Evolutionary conservation across 2,113 vertebrate genomes (phyloP), one percentile per base, ranked within the genome.

Genomic region (Kryptolebias marmoratus): DNA sequence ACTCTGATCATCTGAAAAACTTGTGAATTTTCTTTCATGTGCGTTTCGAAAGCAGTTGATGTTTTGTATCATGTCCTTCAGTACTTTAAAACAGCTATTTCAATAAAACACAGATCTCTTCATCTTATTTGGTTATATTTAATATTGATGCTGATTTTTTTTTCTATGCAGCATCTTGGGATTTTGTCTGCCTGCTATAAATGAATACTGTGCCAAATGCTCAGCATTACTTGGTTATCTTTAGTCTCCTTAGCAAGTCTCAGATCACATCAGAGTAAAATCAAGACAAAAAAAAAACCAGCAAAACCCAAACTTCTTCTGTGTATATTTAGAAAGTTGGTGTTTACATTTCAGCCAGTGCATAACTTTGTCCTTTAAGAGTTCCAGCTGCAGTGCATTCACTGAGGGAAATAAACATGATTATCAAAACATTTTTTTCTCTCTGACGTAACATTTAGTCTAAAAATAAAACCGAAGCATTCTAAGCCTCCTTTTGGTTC

Each of bases 401-500:
- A 75, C 60, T 55, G 55, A 65, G 70, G 77, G 68, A 85, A 85
- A 88, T 82, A 87, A 81, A 89, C 90, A 82, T 86, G 88, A 90
- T 88, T 83, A 83, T 83, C 57, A 65, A 62, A 79, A 79, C 77
- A 85, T 72, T 77, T 86, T 53, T 27, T 27, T 53, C 39, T 69
- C 64, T 49, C 80, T 87, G 79, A 88, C 18, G 64, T 81, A 85
- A 87, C 65, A 55, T 61, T 63, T 57, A 1, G 1, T 74, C 85
- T 84, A 89, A 91, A 92, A 91, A 89, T 87, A 85, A 82, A 80
- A 71, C 58, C 1, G 58, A 39, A 79, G 76, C 48, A 55, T 68
- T 64, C 49, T 77, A 68, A 85, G 74, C 70, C 58, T 50, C 63
- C 67, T 81, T 83, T 81, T 79, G 68, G 70, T 79, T 36, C 3